Conservation (phyloP, 2,797 vertebrate species). For the Arremon brunneinucha region DNA sequence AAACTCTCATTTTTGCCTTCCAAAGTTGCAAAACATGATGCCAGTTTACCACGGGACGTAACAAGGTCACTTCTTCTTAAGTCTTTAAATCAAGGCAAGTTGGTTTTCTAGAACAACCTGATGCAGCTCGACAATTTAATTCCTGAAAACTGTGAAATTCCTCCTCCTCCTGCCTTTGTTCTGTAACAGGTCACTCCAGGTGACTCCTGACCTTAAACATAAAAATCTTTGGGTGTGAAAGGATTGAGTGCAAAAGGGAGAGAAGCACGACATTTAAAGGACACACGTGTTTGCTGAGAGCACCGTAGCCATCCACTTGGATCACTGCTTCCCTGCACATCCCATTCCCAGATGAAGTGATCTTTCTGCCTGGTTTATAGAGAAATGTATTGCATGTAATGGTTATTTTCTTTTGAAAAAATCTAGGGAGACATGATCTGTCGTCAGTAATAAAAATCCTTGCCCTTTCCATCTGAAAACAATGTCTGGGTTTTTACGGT, state of each 20-base stretch:
- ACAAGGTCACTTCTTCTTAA: not conserved
- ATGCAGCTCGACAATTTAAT: not conserved
- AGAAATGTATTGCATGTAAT: not conserved
- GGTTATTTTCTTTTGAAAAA: not conserved
- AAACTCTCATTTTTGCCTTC: not conserved
- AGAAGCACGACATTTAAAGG: not conserved
- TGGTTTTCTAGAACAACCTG: not conserved
- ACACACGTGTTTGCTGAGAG: not conserved
- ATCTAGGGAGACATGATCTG: not conserved
- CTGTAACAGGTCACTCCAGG: not conserved
- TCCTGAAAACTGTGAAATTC: not conserved
- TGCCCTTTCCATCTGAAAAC: not conserved
- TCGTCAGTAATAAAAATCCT: not conserved
- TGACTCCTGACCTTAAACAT: not conserved
- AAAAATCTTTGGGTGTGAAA: not conserved
- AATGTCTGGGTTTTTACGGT: not conserved
- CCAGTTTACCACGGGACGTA: not conserved
- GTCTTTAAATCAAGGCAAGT: not conserved
- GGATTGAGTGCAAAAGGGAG: not conserved
- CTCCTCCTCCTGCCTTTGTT: not conserved
- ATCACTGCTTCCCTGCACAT: not conserved
- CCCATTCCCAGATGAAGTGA: not conserved
- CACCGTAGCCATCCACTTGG: accelerated
- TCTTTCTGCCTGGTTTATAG: not conserved
- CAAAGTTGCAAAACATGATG: not conserved